Base-by-base conservation (phyloP, 2,888 invertebrate genomes). In the Patella ulyssiponensis region DNA sequence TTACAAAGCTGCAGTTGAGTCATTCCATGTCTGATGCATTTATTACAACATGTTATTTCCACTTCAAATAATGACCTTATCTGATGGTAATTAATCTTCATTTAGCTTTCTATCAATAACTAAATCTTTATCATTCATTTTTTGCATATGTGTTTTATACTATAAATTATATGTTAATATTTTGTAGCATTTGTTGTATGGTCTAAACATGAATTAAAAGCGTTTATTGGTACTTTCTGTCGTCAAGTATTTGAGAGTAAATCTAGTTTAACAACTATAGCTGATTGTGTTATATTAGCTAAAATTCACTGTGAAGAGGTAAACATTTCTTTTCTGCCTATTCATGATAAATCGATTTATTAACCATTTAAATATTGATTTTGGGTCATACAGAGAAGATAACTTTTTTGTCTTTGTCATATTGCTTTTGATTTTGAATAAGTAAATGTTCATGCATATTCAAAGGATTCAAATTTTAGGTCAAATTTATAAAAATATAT, bases 211-310 rank as follows among this genome's bases (percentile, higher is more conserved):
- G 92, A 93, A 80, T 79, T 93, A 73, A 86, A 88, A 80, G 88
- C 86, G 54, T 93, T 92, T 87, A 90, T 92, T n/a, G 89, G 88
- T 53, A 91, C 90, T n/a, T 92, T 93, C 83, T 88, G 88, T 15
- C 87, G 91, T 15, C 92, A 98, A 92, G 95, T 98, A 73, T 96
- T 98, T 89, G 95, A 96, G 84, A 96, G 97, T 9, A 97, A 98
- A 92, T 95, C 96, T 76, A 94, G 95, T 12, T 92, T 98, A 86
- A 95, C 96, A 81, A 95, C 95, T 0, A 94, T 98, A 76, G 95
- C 97, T 9, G 96, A 96, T 90, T 97, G 97, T 92, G 95, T 98
- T 52, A 94, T 95, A 80, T 94, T 95, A 87, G 94, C 97, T 51
- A 94, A 96, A 86, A 94, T 93, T 79, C 95, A 96, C 87, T 96